Evolutionary conservation across 2,113 vertebrate species (phyloP), one percentile per base, ranked within the genome.

Genomic region (Macrotus californicus): DNA sequence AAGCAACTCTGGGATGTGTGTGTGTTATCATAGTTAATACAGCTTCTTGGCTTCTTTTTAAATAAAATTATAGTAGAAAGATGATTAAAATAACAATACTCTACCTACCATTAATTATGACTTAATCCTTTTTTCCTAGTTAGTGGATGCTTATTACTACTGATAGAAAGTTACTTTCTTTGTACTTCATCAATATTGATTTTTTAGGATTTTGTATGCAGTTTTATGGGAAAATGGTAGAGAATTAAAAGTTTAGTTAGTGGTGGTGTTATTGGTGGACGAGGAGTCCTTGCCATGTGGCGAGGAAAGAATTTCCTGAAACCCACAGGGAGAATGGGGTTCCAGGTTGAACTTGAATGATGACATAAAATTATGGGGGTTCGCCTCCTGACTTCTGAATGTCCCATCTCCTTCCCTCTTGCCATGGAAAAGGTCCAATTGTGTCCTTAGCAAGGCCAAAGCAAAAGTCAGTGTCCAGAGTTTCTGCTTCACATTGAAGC

Each of bases 41-140:
- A 61, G 50, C 41, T 93, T n/a, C 3, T 81, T 87, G 26, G 34
- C 54, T 95, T 80, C 41, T 89, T 76, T 87, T 91, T 94, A 94
- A 76, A 72, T 83, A 75, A 73, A 91, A 89, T 16, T 66, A 2
- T 26, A 66, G 21, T 86, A 5, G 34, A 89, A 84, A 83, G 11
- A 93, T 87, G 29, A 91, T 94, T 84, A 90, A 92, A 92, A 96
- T 87, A 41, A 75, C 4, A 70, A 39, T 90, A 76, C 2, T 90
- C 72, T 64, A 10, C 46, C 83, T 82, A n/a, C 6, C 59, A 79
- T 83, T 92, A 87, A 84, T 96, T 77, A 50, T 67, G 13, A 31
- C 61, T 95, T 96, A 41, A 41, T 19, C 14, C 87, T 92, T 3
- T 94, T 96, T 94, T 94, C 11, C 31, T 90, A 75, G 36, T 88